Evolutionary conservation across 2,888 invertebrate species (phyloP), one percentile per base, ranked within the genome.

Genomic region (Chirona hameri): DNA sequence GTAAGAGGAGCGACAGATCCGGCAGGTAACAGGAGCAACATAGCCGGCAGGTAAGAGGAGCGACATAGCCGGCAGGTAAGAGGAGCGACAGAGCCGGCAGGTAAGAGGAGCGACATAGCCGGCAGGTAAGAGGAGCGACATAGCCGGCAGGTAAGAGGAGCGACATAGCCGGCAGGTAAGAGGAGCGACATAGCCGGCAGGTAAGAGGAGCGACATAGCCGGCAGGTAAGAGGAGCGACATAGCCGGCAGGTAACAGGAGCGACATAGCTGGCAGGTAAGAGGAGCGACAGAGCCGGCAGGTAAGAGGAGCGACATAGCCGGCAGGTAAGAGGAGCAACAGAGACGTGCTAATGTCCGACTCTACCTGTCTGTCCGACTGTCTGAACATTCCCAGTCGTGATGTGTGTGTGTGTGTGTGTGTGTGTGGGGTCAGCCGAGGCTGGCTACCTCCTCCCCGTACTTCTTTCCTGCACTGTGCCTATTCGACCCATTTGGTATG

Each of bases 61-160:
- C 39, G 2, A 7, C 39, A n/a, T n/a, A n/a, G 93, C 86, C 91
- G 88, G 83, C 90, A 91, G 87, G 80, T 80, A 29, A 80, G 15
- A n/a, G 21, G 15, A 39, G 39, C 39, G 2, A 7, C 39, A n/a
- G n/a, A n/a, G 93, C 86, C 91, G 88, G 83, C 90, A 91, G 87
- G 80, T 80, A 29, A 80, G 15, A n/a, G 21, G 15, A 39, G 39
- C 39, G 2, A 7, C 39, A n/a, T n/a, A n/a, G 93, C 86, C 91
- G 88, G 83, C 90, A 91, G 87, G 80, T 80, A 29, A 80, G 15
- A n/a, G 21, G 15, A 39, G 39, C 39, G 2, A 7, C 39, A n/a
- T n/a, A n/a, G 93, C 86, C 91, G 88, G 83, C 90, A 91, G 87
- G 80, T 80, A 29, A 80, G 15, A n/a, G 21, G 15, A 39, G 39